Percentiles rank a stretch among this genome's conserved stretches.
These are phyloP conservation scores for Ascaphus truei DNA, from an alignment of 2,113 vertebrate species.

Conservation along the genomic window DNA sequence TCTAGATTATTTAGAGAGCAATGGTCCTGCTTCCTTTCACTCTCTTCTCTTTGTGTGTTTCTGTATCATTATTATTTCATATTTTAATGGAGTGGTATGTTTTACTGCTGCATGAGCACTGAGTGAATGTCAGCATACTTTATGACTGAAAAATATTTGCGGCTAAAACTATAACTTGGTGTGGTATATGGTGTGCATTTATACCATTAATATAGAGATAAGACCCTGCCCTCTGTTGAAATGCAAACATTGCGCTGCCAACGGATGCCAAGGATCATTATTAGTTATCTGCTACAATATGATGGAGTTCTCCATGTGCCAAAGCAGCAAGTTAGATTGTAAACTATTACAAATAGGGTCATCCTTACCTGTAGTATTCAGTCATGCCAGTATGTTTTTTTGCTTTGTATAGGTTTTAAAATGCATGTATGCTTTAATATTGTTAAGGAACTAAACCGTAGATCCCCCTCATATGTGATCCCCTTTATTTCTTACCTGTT, in stretches of 20 bases:
- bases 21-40: too few relatives aligned
- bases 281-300: neutral
- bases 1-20: too few relatives aligned
- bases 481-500: too few relatives aligned
- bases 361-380: too few relatives aligned
- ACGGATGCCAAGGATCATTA: neutral
- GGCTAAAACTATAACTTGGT: neutral
- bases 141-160: neutral
- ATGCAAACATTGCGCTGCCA: constrained; percentile 1
- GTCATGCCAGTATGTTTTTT: too few relatives aligned
- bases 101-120: neutral
- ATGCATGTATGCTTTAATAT: too few relatives aligned
- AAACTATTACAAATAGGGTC: neutral
- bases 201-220: constrained; percentile 1
- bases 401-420: too few relatives aligned
- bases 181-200: neutral
- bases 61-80: constrained; percentile 13
- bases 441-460: too few relatives aligned
- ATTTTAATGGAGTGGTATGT: constrained; percentile 5
- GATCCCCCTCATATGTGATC: too few relatives aligned
- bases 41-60: neutral
- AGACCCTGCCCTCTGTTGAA: neutral
- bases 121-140: constrained; percentile 4
- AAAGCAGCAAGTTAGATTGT: constrained; percentile 7
- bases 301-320: neutral